Evolutionary conservation across 1,140 invertebrate species (phyloP).

Genomic region (Drosophila punjabiensis): DNA sequence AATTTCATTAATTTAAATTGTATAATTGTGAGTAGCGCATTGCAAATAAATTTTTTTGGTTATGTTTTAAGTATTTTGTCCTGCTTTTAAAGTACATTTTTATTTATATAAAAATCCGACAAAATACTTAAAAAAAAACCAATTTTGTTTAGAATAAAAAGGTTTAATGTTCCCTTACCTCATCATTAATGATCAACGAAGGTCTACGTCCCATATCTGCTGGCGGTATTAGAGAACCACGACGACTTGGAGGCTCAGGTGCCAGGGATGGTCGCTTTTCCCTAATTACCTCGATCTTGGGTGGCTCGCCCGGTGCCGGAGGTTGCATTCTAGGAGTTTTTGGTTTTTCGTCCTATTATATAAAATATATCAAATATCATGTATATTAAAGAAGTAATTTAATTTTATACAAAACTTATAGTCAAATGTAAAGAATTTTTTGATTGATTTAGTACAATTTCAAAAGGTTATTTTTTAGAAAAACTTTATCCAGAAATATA

Average conservation of each 20-base stretch:
- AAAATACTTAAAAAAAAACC: not conserved
- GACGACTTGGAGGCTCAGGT: slow-evolving; percentile 90
- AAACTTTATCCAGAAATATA: not conserved
- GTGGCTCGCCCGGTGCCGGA: slow-evolving; percentile 88
- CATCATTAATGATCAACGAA: slow-evolving; percentile 96
- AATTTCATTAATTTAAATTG: not conserved
- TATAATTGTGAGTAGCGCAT: not conserved
- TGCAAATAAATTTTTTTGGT: not conserved
- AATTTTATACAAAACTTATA: not conserved
- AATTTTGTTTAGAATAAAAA: not conserved
- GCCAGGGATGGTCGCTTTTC: slow-evolving; percentile 92
- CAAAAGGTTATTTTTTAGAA: too few relatives aligned
- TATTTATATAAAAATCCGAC: not conserved
- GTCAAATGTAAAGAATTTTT: too few relatives aligned
- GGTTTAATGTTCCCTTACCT: slow-evolving; percentile 88
- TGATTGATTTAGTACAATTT: too few relatives aligned
- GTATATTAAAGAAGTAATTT: not conserved
- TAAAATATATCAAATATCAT: not conserved
- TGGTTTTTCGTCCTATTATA: slow-evolving; percentile 83
- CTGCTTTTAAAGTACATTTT: not conserved
- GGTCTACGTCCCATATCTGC: slow-evolving; percentile 93
- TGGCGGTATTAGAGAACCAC: slow-evolving; percentile 94
- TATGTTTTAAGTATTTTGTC: not conserved
- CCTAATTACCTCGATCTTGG: slow-evolving; percentile 94
- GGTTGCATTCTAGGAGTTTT: slow-evolving; percentile 91